A percentile compares a stretch with the other conserved stretches of the same genome.
Conservation (phyloP, 1,140 invertebrate genomes). For the Melipona quadrifasciata region DNA sequence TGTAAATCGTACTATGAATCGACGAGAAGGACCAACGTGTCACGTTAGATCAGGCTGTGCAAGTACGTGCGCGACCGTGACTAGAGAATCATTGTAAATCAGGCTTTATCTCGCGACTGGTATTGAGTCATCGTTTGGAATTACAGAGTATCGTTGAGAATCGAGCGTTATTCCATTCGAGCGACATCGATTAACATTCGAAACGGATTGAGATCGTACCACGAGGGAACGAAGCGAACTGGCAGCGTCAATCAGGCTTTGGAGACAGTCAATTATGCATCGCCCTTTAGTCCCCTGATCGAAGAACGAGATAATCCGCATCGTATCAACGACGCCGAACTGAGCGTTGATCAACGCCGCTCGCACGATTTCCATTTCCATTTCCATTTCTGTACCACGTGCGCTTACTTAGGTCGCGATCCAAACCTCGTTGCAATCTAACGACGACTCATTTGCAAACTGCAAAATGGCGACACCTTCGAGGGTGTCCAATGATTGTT, state of each 20-base stretch:
- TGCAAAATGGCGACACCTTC: background rate
- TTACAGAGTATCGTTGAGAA: background rate
- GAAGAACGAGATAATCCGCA: background rate
- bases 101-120: background rate
- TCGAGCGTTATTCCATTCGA: conserved; percentile 1
- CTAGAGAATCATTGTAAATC: conserved; percentile 20
- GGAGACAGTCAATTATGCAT: background rate
- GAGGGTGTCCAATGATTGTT: too few species aligned
- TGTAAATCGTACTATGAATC: conserved; percentile 18
- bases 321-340: background rate
- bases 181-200: conserved; percentile 30
- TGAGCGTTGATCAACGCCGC: background rate
- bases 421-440: too few species aligned
- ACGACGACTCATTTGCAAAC: too few species aligned
- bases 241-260: conserved; percentile 43
- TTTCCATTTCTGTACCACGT: background rate
- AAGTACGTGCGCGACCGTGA: background rate
- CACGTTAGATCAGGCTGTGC: background rate
- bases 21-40: background rate
- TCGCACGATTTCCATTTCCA: conserved; percentile 9
- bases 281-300: background rate
- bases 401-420: too few species aligned
- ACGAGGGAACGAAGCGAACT: background rate
- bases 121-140: conserved; percentile 26
- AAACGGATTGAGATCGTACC: conserved; percentile 28